Base-by-base conservation (phyloP, 2,797 vertebrate genomes). In the Staurois parvus region DNA sequence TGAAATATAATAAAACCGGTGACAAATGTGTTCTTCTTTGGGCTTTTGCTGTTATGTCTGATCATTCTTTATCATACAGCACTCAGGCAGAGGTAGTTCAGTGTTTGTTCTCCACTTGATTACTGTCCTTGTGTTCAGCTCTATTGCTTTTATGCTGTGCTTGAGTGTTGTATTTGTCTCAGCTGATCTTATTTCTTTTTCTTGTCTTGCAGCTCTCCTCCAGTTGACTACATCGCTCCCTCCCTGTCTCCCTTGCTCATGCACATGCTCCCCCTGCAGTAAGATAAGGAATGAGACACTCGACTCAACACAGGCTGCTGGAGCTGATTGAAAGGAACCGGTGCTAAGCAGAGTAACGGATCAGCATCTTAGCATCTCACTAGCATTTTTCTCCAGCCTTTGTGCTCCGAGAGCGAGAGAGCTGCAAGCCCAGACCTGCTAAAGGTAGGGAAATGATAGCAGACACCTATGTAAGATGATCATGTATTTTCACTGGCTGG, bases 181-280 rank as follows among this genome's bases (percentile, higher is more conserved):
- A 12, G 59, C 64, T 66, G 64, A 66, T 66, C 29, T 66, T 66
- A 66, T 32, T 76, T 70, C 12, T 73, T 30, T 34, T 79, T 48
- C 37, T 37, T 30, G 29, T 80, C 69, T 74, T 75, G 6, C 72
- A 69, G 42, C 45, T 76, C 29, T 24, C 26, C 79, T 86, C 64
- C 78, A 76, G 37, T 52, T 75, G 40, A 56, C 29, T 59, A 69
- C 59, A 56, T 75, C 64, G 80, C 77, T 78, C 52, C 75, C 73
- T 86, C 79, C 73, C 67, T n/a, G 74, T 76, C 34, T 69, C 42
- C 66, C 72, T 64, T 66, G 70, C 42, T 69, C 64, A 76, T 81
- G 15, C 84, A 66, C 73, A 86, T 48, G 37, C 84, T 86, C 85
- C 85, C 85, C 68, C 74, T 86, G 79, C 85, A 86, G 80, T 86